A percentile compares a stretch with the other conserved stretches of the same genome.
These are phyloP conservation scores for Malaclemys terrapin DNA, from an alignment of 2,113 vertebrate species.

Conservation along the genomic window DNA sequence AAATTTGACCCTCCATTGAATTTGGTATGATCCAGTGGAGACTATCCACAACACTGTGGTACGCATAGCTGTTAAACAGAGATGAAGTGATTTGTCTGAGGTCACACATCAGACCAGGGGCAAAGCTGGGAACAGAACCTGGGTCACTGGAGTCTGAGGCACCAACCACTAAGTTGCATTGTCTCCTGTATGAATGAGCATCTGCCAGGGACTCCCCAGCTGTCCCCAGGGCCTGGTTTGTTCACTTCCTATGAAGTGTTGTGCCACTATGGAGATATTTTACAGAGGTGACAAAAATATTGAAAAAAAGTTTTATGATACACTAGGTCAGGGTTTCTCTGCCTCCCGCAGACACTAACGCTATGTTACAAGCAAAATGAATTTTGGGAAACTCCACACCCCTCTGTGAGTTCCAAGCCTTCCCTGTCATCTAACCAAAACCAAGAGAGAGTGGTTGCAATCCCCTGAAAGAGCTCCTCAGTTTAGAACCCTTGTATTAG, in stretches of 20 bases:
- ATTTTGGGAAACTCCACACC: not conserved
- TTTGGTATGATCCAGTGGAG: not conserved
- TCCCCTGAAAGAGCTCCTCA: not conserved
- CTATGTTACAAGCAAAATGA: not conserved
- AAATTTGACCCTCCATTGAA: not conserved
- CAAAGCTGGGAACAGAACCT: not conserved
- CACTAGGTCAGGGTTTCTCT: not conserved
- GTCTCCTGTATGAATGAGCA: not conserved
- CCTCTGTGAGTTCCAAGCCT: not conserved
- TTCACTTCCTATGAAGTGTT: not conserved
- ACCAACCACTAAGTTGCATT: not conserved
- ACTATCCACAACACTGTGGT: not conserved
- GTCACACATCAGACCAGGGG: not conserved
- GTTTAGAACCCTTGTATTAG: no score
- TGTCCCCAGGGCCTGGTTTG: not conserved
- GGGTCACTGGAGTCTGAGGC: not conserved
- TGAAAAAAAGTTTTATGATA: not conserved
- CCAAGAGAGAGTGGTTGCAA: not conserved
- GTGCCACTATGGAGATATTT: not conserved
- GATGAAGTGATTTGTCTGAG: not conserved
- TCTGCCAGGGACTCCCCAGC: not conserved
- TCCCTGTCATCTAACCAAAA: not conserved
- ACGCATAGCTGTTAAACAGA: no score
- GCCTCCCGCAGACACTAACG: not conserved
- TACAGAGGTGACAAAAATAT: not conserved